Evolutionary conservation across 2,888 invertebrate species (phyloP), one percentile per base, ranked within the genome.

Genomic region (Agrochola lota): DNA sequence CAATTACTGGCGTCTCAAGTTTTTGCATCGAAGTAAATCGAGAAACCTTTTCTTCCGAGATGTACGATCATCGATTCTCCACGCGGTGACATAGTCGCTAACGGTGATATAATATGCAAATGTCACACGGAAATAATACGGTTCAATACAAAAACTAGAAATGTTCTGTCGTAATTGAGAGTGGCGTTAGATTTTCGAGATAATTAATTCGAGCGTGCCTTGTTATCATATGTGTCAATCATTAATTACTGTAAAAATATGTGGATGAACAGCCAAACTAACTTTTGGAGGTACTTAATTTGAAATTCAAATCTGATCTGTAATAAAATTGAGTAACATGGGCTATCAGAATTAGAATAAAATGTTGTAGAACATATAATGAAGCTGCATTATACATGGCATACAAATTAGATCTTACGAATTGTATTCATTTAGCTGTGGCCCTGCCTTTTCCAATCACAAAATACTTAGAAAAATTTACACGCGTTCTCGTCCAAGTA

Each of bases 1-100:
- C 94, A 94, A 94, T 95, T 95, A 95, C 92, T 88, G 88, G 85
- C 91, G 90, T 91, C 91, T 91, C 90, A 88, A 87, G 90, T 95
- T 95, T 95, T 95, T 95, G 93, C 93, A 88, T 89, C 88, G 87
- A 87, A 85, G 75, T 85, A 90, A 91, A 91, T 91, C 90, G 90
- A 90, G 89, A 90, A 88, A 90, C 88, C 89, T 87, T 89, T 89
- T 90, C 87, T 88, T 85, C 84, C 85, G 81, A 90, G 84, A 87
- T 82, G 86, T 82, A 78, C 76, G 89, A 93, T 93, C 91, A 92
- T 88, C 89, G 90, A 93, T 93, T 93, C 90, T 86, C 87, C 90
- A 90, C 88, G 90, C 90, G 81, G 87, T 89, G 92, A 92, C 92
- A 93, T 87, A 90, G 89, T 88, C 79, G 77, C 84, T 91, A 91